Percentiles rank a stretch among this genome's conserved stretches.
phyloP scores from a whole-genome alignment of 2,113 vertebrate species.

The Turdus rufiventris region DNA sequence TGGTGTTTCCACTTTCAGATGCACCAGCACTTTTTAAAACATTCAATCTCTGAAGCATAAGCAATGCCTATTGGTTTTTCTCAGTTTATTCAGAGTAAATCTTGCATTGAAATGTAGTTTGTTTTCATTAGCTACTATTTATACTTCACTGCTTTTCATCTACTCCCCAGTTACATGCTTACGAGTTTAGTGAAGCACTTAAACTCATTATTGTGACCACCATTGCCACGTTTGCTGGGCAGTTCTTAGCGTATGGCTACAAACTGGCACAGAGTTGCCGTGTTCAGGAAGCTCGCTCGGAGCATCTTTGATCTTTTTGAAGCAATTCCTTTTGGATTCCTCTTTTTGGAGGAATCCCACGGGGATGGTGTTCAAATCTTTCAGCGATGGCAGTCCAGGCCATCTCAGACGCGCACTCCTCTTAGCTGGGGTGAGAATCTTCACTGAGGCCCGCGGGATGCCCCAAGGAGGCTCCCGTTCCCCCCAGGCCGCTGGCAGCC shows the following conservation, averaged over 20 bases:
- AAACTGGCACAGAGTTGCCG: not conserved
- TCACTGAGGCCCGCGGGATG: not conserved
- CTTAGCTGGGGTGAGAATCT: fast-evolving
- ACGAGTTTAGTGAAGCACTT: not conserved
- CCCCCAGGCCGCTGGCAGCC: too few relatives aligned
- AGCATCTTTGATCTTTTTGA: not conserved
- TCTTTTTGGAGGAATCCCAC: not conserved
- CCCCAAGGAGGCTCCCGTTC: too few relatives aligned
- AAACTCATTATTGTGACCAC: not conserved
- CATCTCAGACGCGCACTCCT: too few relatives aligned
- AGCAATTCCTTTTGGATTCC: not conserved
- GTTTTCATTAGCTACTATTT: not conserved
- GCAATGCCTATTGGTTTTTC: not conserved
- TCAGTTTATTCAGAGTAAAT: not conserved
- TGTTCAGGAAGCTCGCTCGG: not conserved
- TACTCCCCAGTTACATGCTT: not conserved
- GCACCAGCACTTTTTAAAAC: not conserved
- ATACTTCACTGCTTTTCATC: not conserved
- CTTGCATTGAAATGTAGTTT: not conserved
- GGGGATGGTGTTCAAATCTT: not conserved
- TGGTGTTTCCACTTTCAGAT: not conserved
- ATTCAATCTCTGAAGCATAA: not conserved
- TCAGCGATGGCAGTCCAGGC: not conserved
- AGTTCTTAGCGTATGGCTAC: not conserved
- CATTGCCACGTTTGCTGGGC: not conserved